A percentile compares a stretch with the other conserved stretches of the same genome.
Evolutionary conservation across 2,888 invertebrate genomes (phyloP).

Genomic region (Nysson spinosus): DNA sequence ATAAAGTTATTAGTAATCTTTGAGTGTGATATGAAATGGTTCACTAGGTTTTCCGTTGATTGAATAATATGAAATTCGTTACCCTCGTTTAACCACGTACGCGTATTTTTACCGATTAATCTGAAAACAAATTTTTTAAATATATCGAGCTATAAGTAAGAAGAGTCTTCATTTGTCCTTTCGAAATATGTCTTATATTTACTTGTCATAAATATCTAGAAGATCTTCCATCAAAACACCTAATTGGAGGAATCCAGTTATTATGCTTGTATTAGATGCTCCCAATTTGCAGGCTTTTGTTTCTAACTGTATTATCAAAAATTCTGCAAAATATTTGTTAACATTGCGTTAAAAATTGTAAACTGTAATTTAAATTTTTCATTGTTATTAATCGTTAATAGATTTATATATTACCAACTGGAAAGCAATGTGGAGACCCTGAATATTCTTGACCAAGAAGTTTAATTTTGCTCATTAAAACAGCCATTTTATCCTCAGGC

Average conservation of each 20-base stretch:
- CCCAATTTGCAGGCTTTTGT: slow-evolving; percentile 86
- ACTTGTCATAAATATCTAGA: slow-evolving; percentile 90
- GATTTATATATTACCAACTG: slow-evolving; percentile 82
- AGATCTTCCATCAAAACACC: slow-evolving; percentile 88
- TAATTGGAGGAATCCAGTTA: slow-evolving; percentile 86
- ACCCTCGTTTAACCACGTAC: slow-evolving; percentile 90
- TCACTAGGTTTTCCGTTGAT: slow-evolving; percentile 86
- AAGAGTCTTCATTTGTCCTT: background rate
- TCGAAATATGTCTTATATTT: slow-evolving; percentile 64
- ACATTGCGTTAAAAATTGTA: no score
- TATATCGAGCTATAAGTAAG: background rate
- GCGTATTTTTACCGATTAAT: slow-evolving; percentile 88
- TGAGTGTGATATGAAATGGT: slow-evolving; percentile 83
- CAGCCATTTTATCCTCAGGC: slow-evolving; percentile 82
- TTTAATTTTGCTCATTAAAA: slow-evolving; percentile 87
- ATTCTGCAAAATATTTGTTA: slow-evolving; percentile 79
- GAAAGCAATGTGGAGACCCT: slow-evolving; percentile 91
- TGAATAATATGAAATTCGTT: slow-evolving; percentile 91
- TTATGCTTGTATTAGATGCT: slow-evolving; percentile 86
- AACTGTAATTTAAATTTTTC: background rate
- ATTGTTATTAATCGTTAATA: background rate
- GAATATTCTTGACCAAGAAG: slow-evolving; percentile 87
- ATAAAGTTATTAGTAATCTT: slow-evolving; percentile 74
- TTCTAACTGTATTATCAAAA: slow-evolving; percentile 88
- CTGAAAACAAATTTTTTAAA: slow-evolving; percentile 75